Conservation (phyloP, 2,113 vertebrate species). For the Ancistrus triradiatus region DNA sequence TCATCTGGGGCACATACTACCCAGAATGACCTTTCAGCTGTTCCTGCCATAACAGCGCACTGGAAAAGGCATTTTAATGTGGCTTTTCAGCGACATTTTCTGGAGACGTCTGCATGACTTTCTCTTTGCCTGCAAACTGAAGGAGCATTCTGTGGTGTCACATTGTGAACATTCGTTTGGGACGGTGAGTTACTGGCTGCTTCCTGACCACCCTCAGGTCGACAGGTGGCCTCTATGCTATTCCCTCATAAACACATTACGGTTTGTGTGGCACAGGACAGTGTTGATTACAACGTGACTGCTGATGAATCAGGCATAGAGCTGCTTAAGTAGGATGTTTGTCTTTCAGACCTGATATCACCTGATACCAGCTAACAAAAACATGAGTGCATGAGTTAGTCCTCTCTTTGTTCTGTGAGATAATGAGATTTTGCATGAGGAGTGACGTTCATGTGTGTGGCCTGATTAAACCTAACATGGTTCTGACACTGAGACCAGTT, state of each 20-base stretch:
- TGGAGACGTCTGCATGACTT: neutral
- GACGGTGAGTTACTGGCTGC: neutral
- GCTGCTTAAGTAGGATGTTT: neutral
- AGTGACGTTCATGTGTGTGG: too few relatives aligned
- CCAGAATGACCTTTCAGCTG: conserved; percentile 29
- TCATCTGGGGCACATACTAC: neutral
- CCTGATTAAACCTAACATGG: neutral
- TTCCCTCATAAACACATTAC: conserved; percentile 2
- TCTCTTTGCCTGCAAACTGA: conserved; percentile 5
- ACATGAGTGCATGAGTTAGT: too few relatives aligned
- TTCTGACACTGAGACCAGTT: neutral
- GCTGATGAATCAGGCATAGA: neutral
- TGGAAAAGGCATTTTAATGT: neutral
- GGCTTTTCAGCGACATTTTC: neutral
- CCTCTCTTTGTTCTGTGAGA: too few relatives aligned
- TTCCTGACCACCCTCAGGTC: neutral
- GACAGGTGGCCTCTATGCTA: conserved; percentile 9
- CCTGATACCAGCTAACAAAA: neutral
- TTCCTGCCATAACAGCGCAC: neutral
- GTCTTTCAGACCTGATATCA: neutral
- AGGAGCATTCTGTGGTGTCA: neutral
- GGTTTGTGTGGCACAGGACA: neutral
- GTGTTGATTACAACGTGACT: conserved; percentile 2
- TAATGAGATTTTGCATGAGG: too few relatives aligned
- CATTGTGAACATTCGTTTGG: neutral